These are phyloP conservation scores for Nomada ferruginata DNA, from an alignment of 2,888 invertebrate genomes.

Conservation along the genomic window DNA sequence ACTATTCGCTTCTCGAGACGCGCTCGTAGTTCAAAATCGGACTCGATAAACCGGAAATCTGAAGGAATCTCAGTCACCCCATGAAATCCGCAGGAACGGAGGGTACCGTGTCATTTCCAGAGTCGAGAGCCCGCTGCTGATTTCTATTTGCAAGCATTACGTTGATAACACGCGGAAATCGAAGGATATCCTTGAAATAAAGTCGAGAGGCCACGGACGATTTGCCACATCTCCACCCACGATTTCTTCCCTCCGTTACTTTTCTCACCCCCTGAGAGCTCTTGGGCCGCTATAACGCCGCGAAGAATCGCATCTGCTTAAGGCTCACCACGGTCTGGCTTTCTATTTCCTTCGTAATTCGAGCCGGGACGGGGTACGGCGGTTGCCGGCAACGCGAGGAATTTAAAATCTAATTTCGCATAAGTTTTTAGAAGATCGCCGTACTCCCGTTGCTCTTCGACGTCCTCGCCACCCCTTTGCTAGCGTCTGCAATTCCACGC, in stretches of 20 bases:
- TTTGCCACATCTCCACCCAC: constrained; percentile 3
- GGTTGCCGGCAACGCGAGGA: constrained; percentile 56
- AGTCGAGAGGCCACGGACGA: constrained; percentile 52
- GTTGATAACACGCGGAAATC: constrained; percentile 46
- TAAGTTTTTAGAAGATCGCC: constrained; percentile 74
- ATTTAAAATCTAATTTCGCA: constrained; percentile 80
- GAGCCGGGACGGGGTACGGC: constrained; percentile 15
- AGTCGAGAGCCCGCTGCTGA: constrained; percentile 11
- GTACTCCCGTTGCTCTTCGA: constrained; percentile 29
- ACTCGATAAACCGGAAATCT: too few species aligned
- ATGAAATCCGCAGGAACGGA: constrained; percentile 1
- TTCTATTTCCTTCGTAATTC: constrained; percentile 70
- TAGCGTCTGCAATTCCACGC: constrained; percentile 67
- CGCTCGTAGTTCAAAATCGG: too few species aligned
- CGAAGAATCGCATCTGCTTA: constrained; percentile 72
- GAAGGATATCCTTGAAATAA: constrained; percentile 61
- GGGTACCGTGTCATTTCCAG: constrained; percentile 19
- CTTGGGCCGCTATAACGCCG: constrained; percentile 50
- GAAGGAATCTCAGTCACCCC: background rate
- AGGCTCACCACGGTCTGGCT: constrained; percentile 51
- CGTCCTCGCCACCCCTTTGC: constrained; percentile 25
- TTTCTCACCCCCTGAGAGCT: constrained; percentile 32
- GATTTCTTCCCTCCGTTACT: background rate
- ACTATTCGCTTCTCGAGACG: too few species aligned
- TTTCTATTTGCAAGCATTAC: constrained; percentile 61